Base-by-base conservation (phyloP, 2,113 vertebrate genomes). In the Eolophus roseicapilla region DNA sequence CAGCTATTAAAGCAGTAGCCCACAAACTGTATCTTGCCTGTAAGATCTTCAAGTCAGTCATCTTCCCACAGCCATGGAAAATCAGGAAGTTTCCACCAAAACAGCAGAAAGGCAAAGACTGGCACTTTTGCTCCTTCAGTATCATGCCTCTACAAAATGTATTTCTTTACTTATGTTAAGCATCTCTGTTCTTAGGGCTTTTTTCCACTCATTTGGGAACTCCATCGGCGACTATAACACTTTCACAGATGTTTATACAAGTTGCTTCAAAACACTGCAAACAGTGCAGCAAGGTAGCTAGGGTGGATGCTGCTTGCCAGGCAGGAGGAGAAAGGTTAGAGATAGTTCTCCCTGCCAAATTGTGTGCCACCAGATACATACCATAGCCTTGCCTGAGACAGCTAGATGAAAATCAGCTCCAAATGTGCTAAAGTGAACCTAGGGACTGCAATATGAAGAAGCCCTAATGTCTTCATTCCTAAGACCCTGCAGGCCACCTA, bases 101-200 rank as follows among this genome's bases (percentile, higher is more conserved):
- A 92, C 4, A 63, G 11, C 8, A 28, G 6, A 73, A 79, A 17
- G 8, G 18, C 23, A 82, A 83, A 92, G 28, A 7, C 53, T 44
- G 63, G 17, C 33, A 8, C 41, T 43, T 62, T 8, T 81, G 18
- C 37, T 90, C 71, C 63, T 69, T 41, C 53, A 37, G 57, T 3
- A 33, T 13, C 39, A 27, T 0, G 0, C 1, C 63, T 20, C 46
- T 21, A 55, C 21, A 65, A 63, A 85, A 19, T 0, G 0, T 18
- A 20, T 13, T 31, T 68, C 17, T 37, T 78, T 24, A 60, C 57
- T 41, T 33, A 44, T 2, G 11, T 27, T 17, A 73, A 88, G 21
- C 17, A 82, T 27, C 46, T 71, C 50, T 67, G 37, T 49, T 82
- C 16, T 43, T 10, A 19, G 7, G 4, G 2, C 1, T 13, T 74